Evolutionary conservation across 2,888 invertebrate species (phyloP).

Genomic region (Papilio gigon): DNA sequence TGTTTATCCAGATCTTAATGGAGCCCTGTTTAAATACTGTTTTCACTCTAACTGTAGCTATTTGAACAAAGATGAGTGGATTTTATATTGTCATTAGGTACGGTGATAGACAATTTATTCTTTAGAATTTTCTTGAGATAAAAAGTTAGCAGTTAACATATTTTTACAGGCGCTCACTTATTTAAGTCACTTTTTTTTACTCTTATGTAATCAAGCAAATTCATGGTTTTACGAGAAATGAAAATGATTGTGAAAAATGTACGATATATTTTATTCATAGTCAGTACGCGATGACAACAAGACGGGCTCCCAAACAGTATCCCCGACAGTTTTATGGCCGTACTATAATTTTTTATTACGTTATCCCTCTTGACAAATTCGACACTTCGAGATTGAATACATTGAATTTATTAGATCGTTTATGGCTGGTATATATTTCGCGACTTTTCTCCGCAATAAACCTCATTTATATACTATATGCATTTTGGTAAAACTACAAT

Average conservation of each 20-base stretch:
- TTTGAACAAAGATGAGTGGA: not conserved
- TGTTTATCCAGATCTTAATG: not conserved
- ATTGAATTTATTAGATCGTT: slow-evolving; percentile 28
- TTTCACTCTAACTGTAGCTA: not conserved
- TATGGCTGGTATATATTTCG: not conserved
- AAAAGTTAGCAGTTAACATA: not conserved
- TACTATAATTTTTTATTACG: slow-evolving; percentile 30
- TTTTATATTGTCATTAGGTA: not conserved
- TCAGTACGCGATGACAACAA: slow-evolving; percentile 1
- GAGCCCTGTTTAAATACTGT: not conserved
- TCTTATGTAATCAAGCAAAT: too few relatives aligned
- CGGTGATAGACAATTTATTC: not conserved
- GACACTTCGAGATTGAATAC: slow-evolving; percentile 15
- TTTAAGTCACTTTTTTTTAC: too few relatives aligned
- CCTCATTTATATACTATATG: not conserved
- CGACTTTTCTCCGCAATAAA: not conserved
- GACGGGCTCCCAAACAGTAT: not conserved
- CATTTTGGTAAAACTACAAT: not conserved
- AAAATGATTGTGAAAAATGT: not conserved
- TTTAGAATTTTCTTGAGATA: not conserved
- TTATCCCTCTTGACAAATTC: slow-evolving; percentile 27
- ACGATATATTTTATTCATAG: slow-evolving; percentile 17
- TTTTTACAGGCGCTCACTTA: too few relatives aligned
- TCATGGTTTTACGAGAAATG: too few relatives aligned
- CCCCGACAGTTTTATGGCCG: slow-evolving; percentile 26